phyloP scores from a whole-genome alignment of 2,888 invertebrate genomes.

The Hydriomena furcata region DNA sequence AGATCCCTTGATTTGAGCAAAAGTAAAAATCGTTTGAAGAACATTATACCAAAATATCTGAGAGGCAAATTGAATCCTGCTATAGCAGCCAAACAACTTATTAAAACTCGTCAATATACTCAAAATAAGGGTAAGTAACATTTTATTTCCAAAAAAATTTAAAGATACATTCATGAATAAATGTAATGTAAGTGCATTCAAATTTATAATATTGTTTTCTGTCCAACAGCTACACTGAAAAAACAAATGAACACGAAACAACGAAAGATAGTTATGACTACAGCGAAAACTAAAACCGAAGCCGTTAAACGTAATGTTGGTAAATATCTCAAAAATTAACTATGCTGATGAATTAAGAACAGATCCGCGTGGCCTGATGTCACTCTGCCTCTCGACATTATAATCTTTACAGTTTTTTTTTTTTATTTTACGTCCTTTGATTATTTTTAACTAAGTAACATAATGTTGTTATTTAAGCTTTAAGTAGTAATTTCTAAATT shows the following conservation, averaged over 20 bases:
- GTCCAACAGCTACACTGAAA: neutral
- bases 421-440: too few relatives aligned
- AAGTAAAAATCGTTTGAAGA: slow-evolving; percentile 50
- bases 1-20: slow-evolving; percentile 43
- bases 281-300: neutral
- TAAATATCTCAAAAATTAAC: neutral
- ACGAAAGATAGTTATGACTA: neutral
- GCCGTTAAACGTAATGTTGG: neutral
- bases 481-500: too few relatives aligned
- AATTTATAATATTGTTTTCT: neutral
- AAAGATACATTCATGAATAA: too few relatives aligned
- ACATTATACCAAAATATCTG: slow-evolving; percentile 63
- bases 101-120: slow-evolving; percentile 21
- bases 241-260: neutral
- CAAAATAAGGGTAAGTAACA: slow-evolving; percentile 10
- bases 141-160: too few relatives aligned
- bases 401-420: too few relatives aligned
- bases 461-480: too few relatives aligned
- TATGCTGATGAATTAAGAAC: too few relatives aligned
- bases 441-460: too few relatives aligned
- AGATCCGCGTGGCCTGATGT: too few relatives aligned
- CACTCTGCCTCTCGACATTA: too few relatives aligned
- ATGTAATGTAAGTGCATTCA: neutral
- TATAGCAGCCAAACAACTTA: slow-evolving; percentile 38
- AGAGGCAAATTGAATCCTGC: slow-evolving; percentile 55